Evolutionary conservation across 2,113 vertebrate genomes (phyloP).

Genomic region (Butastur rufipennis): DNA sequence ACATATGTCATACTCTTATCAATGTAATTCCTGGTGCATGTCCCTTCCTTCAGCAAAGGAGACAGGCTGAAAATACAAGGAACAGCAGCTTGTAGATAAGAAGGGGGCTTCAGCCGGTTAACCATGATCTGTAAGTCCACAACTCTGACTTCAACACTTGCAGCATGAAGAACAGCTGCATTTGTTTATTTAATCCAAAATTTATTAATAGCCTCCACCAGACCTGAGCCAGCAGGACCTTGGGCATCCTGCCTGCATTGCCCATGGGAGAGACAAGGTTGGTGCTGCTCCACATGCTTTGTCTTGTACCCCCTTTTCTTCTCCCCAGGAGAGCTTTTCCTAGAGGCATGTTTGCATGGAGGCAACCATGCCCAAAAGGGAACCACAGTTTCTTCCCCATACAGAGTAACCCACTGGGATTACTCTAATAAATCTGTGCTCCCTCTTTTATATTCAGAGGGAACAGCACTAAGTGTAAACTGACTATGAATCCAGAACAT

Average conservation of each 20-base stretch:
- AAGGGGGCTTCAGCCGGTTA: background rate
- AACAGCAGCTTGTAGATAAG: background rate
- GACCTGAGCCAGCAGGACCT: background rate
- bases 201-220: background rate
- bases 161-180: background rate
- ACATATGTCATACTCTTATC: background rate
- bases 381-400: background rate
- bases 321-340: background rate
- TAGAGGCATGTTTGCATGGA: background rate
- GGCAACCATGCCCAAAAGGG: background rate
- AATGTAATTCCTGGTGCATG: background rate
- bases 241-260: background rate
- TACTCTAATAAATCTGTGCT: background rate
- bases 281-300: background rate
- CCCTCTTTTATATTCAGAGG: background rate
- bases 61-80: background rate
- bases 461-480: background rate
- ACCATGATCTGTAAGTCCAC: accelerated
- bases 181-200: background rate
- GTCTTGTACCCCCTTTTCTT: background rate
- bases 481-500: background rate
- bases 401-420: background rate
- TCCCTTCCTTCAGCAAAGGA: background rate
- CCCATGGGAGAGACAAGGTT: background rate
- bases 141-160: background rate